Evolutionary conservation across 1,140 invertebrate genomes (phyloP), one percentile per base, ranked within the genome.

Genomic region (Drosophila fuyamai): DNA sequence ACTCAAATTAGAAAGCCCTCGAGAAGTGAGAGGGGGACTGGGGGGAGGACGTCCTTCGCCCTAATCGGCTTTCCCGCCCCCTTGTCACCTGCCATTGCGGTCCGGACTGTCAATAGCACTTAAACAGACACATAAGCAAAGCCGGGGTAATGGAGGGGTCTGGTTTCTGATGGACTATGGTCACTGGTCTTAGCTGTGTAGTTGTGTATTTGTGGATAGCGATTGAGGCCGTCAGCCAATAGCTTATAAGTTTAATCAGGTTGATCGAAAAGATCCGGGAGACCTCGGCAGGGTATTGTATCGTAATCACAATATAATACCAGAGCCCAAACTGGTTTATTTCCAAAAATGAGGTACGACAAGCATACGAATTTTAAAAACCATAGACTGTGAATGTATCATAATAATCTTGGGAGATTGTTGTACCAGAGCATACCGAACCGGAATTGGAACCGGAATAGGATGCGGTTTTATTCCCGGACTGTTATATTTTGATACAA

Each of bases 1-100:
- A 72, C 74, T 82, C 68, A 50, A 81, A 78, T 72, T 80, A 77
- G 62, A 51, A 51, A 60, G 59, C 41, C 57, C 46, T 51, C 43
- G 29, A 46, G 32, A 48, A 16, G 5, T 32, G 57, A 38, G 5
- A 0, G 29, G 60, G 50, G 5, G n/a, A n/a, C n/a, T n/a, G n/a
- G n/a, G 44, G 2, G 13, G 4, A 9, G 44, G 40, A 40, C 40
- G 67, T 62, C 48, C 72, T 56, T 41, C n/a, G 36, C 35, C n/a
- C 46, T 71, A 71, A 59, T 60, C 63, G n/a, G 48, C 46, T 60
- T 54, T 44, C 44, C 43, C 38, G 4, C 23, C 16, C 40, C 35
- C 48, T 44, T 57, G 43, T 41, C 68, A 53, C 70, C 73, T 65
- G 61, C 53, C 54, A 61, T 41, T 61, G 73, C 54, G 46, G 66